Conservation (phyloP, 2,113 vertebrate species). For the Chaenocephalus aceratus region DNA sequence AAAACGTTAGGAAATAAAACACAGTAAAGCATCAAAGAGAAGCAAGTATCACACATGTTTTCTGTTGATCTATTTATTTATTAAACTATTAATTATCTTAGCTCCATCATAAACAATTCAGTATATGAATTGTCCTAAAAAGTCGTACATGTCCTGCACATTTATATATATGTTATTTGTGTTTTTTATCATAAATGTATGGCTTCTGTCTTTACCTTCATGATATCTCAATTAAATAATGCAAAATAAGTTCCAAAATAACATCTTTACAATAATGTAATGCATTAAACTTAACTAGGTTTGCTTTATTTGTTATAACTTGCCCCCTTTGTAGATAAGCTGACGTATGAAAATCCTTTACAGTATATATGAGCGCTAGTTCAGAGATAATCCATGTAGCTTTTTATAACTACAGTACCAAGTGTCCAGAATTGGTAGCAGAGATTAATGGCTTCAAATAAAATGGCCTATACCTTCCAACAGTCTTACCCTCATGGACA, state of each 20-base stretch:
- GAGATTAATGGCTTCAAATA: slow-evolving; percentile 70
- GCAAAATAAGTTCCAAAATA: neutral
- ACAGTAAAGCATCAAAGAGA: neutral
- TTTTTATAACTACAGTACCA: slow-evolving; percentile 49
- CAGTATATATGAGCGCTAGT: slow-evolving; percentile 14
- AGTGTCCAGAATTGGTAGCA: slow-evolving; percentile 44
- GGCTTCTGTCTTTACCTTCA: neutral
- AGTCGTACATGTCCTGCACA: neutral
- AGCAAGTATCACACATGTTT: too few species aligned
- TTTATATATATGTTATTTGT: neutral
- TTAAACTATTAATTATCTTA: neutral
- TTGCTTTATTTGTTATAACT: neutral
- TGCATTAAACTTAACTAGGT: slow-evolving; percentile 7
- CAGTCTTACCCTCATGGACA: slow-evolving; percentile 63
- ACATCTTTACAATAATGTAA: slow-evolving; percentile 1
- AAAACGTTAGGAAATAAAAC: neutral
- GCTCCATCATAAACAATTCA: too few species aligned
- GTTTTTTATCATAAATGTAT: neutral
- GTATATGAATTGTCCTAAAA: neutral
- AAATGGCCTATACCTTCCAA: slow-evolving; percentile 62
- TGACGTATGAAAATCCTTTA: slow-evolving; percentile 42
- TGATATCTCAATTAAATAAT: neutral
- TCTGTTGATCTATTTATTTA: too few species aligned
- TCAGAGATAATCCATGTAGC: slow-evolving; percentile 45
- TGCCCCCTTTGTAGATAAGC: too few species aligned